Conservation (phyloP, 37 sponge, comb jelly and placozoan species). For the Agelas oroides region DNA sequence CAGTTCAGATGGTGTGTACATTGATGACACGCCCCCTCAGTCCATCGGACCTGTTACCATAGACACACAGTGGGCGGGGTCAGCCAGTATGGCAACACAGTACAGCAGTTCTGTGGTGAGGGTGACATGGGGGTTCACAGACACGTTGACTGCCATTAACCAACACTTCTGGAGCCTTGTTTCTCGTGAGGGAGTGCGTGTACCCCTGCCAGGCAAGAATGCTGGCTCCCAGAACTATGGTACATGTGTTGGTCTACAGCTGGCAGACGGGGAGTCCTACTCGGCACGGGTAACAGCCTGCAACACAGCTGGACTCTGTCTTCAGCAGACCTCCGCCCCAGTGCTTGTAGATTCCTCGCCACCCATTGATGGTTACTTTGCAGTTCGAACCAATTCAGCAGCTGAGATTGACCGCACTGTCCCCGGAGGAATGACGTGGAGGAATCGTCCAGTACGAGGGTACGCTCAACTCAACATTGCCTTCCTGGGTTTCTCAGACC, state of each 20-base stretch:
- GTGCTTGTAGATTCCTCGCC: slow-evolving; percentile 84
- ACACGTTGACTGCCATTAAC: slow-evolving; percentile 18
- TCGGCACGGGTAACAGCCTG: slow-evolving; percentile 59
- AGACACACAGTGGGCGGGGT: slow-evolving; percentile 69
- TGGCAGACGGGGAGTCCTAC: slow-evolving; percentile 73
- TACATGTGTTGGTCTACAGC: slow-evolving; percentile 2
- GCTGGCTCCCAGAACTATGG: neutral
- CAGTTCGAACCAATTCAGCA: slow-evolving; percentile 48
- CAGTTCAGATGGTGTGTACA: slow-evolving; percentile 41
- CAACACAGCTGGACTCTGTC: slow-evolving; percentile 66
- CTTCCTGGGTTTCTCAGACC: slow-evolving; percentile 84
- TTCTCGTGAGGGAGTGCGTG: slow-evolving; percentile 8
- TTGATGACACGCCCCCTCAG: slow-evolving; percentile 46
- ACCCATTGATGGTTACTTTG: slow-evolving; percentile 89
- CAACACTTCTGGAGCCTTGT: slow-evolving; percentile 43
- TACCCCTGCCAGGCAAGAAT: slow-evolving; percentile 25
- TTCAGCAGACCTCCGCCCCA: neutral
- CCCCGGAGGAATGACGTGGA: slow-evolving; percentile 71
- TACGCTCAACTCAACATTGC: slow-evolving; percentile 42
- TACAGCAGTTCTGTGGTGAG: slow-evolving; percentile 44
- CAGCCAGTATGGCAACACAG: slow-evolving; percentile 52
- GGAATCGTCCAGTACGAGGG: slow-evolving; percentile 18
- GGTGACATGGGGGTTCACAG: slow-evolving; percentile 59
- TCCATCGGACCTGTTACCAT: slow-evolving; percentile 3
- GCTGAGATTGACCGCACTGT: slow-evolving; percentile 46